Conservation (phyloP, 23 tunicate genomes). For the Styela plicata region DNA sequence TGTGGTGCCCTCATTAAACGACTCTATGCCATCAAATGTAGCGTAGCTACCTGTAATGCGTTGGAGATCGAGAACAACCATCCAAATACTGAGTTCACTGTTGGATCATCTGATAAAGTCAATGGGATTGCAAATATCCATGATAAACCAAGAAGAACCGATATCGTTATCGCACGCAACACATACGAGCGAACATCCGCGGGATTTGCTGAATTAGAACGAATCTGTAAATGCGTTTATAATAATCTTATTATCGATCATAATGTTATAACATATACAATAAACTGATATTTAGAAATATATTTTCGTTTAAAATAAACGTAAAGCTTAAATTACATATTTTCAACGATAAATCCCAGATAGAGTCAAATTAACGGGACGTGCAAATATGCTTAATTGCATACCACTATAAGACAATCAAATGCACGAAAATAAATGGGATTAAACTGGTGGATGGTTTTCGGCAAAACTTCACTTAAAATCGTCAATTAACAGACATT, state of each 20-base stretch:
- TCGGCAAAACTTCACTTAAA: too few species aligned
- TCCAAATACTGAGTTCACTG: background rate
- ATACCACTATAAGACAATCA: too few species aligned
- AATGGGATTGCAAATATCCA: constrained; percentile 7
- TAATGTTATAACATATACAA: background rate
- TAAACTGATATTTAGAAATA: background rate
- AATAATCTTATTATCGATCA: background rate
- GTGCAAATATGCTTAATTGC: too few species aligned
- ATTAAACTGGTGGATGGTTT: too few species aligned
- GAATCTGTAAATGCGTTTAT: background rate
- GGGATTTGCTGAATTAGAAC: background rate
- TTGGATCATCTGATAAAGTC: constrained; percentile 6
- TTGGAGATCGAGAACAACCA: constrained; percentile 7
- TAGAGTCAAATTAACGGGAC: too few species aligned
- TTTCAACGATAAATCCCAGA: background rate
- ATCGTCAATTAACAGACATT: too few species aligned
- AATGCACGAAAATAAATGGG: too few species aligned
- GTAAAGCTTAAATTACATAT: background rate
- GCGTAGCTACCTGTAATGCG: background rate
- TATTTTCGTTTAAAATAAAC: background rate
- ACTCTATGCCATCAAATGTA: too few species aligned
- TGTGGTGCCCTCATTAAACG: too few species aligned
- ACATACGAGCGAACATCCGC: background rate
- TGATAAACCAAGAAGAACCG: background rate
- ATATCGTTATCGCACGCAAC: background rate